Percentiles rank a stretch among this genome's conserved stretches.
Conservation (phyloP, 2,888 invertebrate species). For the Strigamia transsilvanica region DNA sequence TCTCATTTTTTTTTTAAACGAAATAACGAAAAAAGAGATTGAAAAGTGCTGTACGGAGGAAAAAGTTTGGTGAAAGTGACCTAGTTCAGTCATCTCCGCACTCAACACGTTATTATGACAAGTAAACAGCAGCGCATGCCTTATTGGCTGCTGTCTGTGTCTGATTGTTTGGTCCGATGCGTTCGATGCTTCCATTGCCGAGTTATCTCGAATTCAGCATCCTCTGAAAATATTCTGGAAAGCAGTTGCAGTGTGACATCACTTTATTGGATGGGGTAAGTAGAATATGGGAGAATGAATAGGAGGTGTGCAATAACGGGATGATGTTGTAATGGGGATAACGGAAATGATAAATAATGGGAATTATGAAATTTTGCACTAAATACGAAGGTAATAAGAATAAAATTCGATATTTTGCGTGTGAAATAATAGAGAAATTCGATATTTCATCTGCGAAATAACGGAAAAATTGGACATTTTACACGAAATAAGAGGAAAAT, state of each 20-base stretch:
- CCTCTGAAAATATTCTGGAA: neutral
- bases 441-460: too few relatives aligned
- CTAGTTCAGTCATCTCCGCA: neutral
- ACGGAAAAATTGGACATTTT: too few relatives aligned
- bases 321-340: neutral
- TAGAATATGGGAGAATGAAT: neutral
- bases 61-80: neutral
- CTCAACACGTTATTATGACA: neutral
- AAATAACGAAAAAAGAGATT: neutral
- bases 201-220: neutral
- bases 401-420: too few relatives aligned
- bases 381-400: too few relatives aligned
- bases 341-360: neutral
- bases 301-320: too few relatives aligned
- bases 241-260: neutral
- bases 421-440: too few relatives aligned
- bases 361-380: too few relatives aligned
- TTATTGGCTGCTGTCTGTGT: neutral
- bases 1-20: neutral
- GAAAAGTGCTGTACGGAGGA: neutral
- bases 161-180: neutral
- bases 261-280: neutral
- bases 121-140: neutral
- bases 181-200: neutral
- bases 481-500: too few relatives aligned